Evolutionary conservation across 2,797 vertebrate genomes (phyloP).

Genomic region (Bryconaethiops microstoma): DNA sequence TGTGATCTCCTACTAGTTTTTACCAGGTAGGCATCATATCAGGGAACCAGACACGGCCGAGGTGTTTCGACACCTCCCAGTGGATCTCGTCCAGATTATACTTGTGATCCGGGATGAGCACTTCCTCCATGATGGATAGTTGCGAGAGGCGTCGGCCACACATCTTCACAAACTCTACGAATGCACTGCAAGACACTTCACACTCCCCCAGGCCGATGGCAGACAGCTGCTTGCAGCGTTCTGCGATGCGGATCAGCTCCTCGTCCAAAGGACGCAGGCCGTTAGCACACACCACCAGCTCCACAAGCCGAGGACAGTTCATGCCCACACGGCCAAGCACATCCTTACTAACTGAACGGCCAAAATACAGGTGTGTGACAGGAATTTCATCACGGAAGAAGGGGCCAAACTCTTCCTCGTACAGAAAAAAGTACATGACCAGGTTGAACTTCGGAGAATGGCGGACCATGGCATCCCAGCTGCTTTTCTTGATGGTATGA

Average conservation of each 20-base stretch:
- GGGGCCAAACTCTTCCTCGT: slow-evolving; percentile 95
- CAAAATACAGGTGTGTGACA: slow-evolving; percentile 97
- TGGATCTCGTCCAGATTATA: slow-evolving; percentile 97
- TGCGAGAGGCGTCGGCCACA: slow-evolving; percentile 94
- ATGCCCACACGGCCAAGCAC: slow-evolving; percentile 95
- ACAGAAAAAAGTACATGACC: slow-evolving; percentile 99
- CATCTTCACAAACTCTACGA: slow-evolving; percentile 98
- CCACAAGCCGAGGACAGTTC: slow-evolving; percentile 93
- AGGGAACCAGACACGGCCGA: slow-evolving; percentile 97
- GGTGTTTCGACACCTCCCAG: slow-evolving; percentile 98
- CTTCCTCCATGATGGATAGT: slow-evolving; percentile 98
- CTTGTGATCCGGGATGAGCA: slow-evolving; percentile 95
- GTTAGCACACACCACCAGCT: slow-evolving; percentile 97
- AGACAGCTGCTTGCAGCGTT: slow-evolving; percentile 92
- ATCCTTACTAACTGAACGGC: slow-evolving; percentile 96
- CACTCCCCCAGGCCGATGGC: slow-evolving; percentile 97
- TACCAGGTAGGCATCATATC: slow-evolving; percentile 99
- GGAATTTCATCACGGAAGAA: slow-evolving; percentile 96
- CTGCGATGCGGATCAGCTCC: slow-evolving; percentile 95
- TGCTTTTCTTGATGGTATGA: slow-evolving; percentile 95
- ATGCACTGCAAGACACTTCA: slow-evolving; percentile 97
- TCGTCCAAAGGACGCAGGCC: slow-evolving; percentile 94
- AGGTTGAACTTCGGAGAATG: slow-evolving; percentile 98
- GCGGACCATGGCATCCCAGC: slow-evolving; percentile 97
- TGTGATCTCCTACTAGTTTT: not conserved